Base-by-base conservation (phyloP, 2,113 vertebrate species). In the Psephotus haematonotus region DNA sequence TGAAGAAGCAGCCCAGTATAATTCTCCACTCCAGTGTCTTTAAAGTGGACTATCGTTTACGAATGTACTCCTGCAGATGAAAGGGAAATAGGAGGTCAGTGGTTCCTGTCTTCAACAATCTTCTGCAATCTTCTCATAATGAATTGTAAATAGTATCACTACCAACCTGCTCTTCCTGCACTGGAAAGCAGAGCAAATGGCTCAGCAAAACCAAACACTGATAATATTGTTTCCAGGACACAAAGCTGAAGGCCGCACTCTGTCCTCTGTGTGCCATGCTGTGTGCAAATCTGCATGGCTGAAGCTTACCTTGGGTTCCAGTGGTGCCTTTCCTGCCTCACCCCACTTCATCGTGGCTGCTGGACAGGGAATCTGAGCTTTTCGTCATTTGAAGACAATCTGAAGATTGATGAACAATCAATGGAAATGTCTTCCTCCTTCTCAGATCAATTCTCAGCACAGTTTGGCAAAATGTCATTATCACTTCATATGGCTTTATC, bases 1-100 rank as follows among this genome's bases (percentile, higher is more conserved):
- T 82, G 94, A 89, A 97, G 92, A 39, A 93, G 84, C 35, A 91
- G 87, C 39, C 93, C 91, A 89, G 65, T 95, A 82, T 95, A 96
- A 97, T 97, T 96, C 95, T 95, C 84, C 94, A 95, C 95, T 97
- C 94, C 89, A 95, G 84, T 87, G 74, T 95, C 86, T 89, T 92
- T 97, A 96, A 95, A 96, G 86, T 84, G 89, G 96, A 83, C 95
- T 95, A 87, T 92, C 65, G 44, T 64, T 96, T 96, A 93, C 89
- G 90, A 95, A 96, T 85, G 78, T 94, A 91, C 93, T 96, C 74
- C 86, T 96, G 86, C 44, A 92, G 96, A 95, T 95, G 94, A 95
- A 97, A 97, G 81, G 88, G 89, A 96, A 97, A 95, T 46, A 91
- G 86, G 57, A 95, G 94, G 94, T 96, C 96, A 96, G 77, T 95